Base-by-base conservation (phyloP, 2,113 vertebrate species). In the Dipodomys spectabilis region DNA sequence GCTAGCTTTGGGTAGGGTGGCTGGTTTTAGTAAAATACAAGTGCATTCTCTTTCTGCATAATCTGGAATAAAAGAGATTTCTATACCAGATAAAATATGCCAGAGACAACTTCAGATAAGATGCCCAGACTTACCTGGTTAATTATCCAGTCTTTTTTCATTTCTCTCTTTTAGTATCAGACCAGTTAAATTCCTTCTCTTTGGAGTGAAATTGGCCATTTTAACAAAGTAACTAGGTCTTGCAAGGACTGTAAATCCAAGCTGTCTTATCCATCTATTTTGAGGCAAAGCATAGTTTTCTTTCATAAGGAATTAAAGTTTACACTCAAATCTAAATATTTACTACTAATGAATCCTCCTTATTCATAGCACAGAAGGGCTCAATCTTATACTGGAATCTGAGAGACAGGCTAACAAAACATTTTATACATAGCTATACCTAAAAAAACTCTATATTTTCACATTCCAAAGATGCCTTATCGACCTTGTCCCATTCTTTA, bases 381-480 rank as follows among this genome's bases (percentile, higher is more conserved):
- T 86, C 69, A 86, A 44, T 68, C 39, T 97, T 87, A 92, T 25
- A 39, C 27, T 94, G 73, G 72, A 39, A 73, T 69, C 65, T 92
- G 84, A 79, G 64, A 68, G 8, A 85, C 44, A 90, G 72, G 19
- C 35, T 87, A 92, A 78, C 30, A 80, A 85, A 74, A 82, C 85
- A 45, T 92, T 84, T 91, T 94, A 65, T 86, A 69, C 57, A 80
- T 73, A 94, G n/a, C 25, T 95, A 77, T 30, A 84, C 16, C 62
- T 72, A 81, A 92, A 93, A 93, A 69, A 86, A 92, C 45, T 72
- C n/a, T 85, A 88, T 87, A 90, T 71, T 57, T 90, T 95, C 71
- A 92, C 93, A 91, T 96, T 95, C 74, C 77, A 82, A 64, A 88
- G 86, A 91, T 95, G 82, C 15, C 60, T 94, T 80, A 79, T 57